A percentile compares a stretch with the other conserved stretches of the same genome.
Evolutionary conservation across 2,113 vertebrate species (phyloP).

Genomic region (Amazona vittata): DNA sequence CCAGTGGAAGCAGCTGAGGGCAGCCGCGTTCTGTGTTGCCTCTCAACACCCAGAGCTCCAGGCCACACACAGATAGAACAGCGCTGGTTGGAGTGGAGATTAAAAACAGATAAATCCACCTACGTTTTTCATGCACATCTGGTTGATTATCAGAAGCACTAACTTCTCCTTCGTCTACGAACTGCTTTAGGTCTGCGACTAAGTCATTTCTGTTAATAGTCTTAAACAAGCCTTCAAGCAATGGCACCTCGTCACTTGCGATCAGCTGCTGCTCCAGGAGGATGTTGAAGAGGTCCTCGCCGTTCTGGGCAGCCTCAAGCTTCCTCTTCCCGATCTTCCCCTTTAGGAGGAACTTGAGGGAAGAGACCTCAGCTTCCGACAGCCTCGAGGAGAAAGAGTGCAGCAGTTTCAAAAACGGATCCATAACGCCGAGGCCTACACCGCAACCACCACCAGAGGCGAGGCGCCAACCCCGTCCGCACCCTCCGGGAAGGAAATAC

Average conservation of each 20-base stretch:
- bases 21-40: neutral
- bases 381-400: conserved; percentile 67
- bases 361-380: neutral
- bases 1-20: fast-evolving
- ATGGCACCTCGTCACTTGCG: fast-evolving
- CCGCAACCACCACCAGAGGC: neutral
- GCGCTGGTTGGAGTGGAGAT: fast-evolving
- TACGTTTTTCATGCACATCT: conserved; percentile 70
- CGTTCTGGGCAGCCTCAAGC: conserved; percentile 24
- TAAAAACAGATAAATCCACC: neutral
- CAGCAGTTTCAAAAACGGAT: conserved; percentile 55
- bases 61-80: fast-evolving
- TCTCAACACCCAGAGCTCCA: fast-evolving
- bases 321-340: conserved; percentile 55
- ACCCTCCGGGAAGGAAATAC: neutral
- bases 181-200: neutral
- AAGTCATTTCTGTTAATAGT: conserved; percentile 53
- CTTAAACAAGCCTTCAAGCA: neutral
- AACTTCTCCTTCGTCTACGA: neutral
- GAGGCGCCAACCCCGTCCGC: too few species aligned
- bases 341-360: conserved; percentile 73
- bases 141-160: neutral
- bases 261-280: conserved; percentile 70
- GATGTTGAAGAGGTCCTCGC: conserved; percentile 54
- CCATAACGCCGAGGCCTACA: neutral